Conservation (phyloP, 2,113 vertebrate species). For the Alligator sinensis region DNA sequence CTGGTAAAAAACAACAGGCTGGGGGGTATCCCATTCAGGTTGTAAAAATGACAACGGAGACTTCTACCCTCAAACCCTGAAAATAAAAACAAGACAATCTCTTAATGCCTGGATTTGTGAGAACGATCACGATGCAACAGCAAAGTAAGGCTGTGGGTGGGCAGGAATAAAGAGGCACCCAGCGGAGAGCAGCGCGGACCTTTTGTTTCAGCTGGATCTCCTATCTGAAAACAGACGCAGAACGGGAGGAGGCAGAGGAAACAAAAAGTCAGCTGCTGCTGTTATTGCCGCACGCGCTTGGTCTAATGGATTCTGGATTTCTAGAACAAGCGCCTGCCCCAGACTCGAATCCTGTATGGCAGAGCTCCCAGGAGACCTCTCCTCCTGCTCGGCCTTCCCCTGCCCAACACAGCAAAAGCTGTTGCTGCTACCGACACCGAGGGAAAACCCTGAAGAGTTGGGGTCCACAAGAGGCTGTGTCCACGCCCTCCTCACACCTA, state of each 20-base stretch:
- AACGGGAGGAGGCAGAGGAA: no score
- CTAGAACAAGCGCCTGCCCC: no score
- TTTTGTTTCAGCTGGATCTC: no score
- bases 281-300: no score
- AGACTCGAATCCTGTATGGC: fast-evolving
- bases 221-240: no score
- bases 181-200: no score
- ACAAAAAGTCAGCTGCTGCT: no score
- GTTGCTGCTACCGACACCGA: neutral
- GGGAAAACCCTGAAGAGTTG: neutral
- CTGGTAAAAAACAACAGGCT: neutral
- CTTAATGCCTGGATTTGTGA: no score
- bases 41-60: neutral
- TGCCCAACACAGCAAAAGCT: no score
- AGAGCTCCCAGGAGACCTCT: neutral
- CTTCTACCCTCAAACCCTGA: neutral
- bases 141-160: no score
- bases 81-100: neutral
- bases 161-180: no score
- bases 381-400: neutral
- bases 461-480: neutral
- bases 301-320: no score
- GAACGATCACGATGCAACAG: neutral
- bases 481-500: neutral
- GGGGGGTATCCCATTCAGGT: neutral